These are phyloP conservation scores for Lithophane ornitopus DNA, from an alignment of 2,888 invertebrate genomes.

Conservation along the genomic window DNA sequence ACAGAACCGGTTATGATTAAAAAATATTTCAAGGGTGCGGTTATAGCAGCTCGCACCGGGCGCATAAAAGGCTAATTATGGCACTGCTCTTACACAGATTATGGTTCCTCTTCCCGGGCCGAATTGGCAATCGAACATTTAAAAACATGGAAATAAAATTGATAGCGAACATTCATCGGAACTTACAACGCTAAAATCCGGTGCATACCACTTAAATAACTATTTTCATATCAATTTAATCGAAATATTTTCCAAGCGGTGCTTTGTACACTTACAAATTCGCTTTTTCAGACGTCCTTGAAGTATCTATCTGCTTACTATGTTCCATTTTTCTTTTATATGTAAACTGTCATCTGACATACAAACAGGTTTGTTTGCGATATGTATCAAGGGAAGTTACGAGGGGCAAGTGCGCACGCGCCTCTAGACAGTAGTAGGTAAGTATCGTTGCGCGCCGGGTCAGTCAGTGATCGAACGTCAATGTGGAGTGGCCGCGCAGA, in stretches of 20 bases:
- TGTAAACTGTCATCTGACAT: conserved; percentile 21
- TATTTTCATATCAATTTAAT: conserved; percentile 7
- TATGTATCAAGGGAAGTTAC: conserved; percentile 46
- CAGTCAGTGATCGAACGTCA: conserved; percentile 53
- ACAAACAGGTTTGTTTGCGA: conserved; percentile 40
- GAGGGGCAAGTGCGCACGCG: conserved; percentile 45
- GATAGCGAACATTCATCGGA: conserved; percentile 37
- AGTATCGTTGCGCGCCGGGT: conserved; percentile 8
- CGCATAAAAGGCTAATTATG: no score
- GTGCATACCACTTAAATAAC: background rate
- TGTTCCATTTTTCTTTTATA: conserved; percentile 7
- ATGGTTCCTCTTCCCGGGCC: conserved; percentile 35
- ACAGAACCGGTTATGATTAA: no score
- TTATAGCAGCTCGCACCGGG: no score
- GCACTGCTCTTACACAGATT: background rate
- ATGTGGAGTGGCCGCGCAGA: conserved; percentile 36
- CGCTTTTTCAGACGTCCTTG: conserved; percentile 17
- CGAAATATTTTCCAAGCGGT: background rate
- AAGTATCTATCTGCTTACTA: background rate
- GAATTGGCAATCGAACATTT: conserved; percentile 24
- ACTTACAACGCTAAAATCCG: conserved; percentile 7
- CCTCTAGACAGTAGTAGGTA: conserved; percentile 27
- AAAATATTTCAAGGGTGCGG: no score
- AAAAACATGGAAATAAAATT: conserved; percentile 39
- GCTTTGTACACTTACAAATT: background rate